phyloP scores from a whole-genome alignment of 2,888 invertebrate species.

The Drosophila nr. fundita region DNA sequence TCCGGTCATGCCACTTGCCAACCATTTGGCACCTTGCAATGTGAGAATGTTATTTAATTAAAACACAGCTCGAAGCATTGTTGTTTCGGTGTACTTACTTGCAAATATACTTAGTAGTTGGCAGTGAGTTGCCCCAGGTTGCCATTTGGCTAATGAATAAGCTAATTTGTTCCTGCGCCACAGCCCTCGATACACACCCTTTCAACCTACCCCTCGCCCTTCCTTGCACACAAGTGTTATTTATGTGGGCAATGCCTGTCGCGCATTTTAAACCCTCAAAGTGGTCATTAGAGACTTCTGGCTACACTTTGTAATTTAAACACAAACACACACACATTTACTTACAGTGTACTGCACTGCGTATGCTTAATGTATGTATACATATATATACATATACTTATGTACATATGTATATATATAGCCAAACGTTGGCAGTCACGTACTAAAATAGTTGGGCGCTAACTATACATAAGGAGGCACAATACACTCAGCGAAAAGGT shows the following conservation, averaged over 20 bases:
- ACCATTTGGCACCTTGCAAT: slow-evolving; percentile 71
- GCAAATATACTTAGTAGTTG: slow-evolving; percentile 19
- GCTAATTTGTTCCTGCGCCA: slow-evolving; percentile 72
- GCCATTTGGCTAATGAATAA: slow-evolving; percentile 81
- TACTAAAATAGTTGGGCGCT: slow-evolving; percentile 60
- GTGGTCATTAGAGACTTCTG: slow-evolving; percentile 79
- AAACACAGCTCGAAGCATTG: slow-evolving; percentile 45
- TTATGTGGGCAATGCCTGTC: slow-evolving; percentile 77
- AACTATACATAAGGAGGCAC: slow-evolving; percentile 12
- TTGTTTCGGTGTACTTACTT: slow-evolving; percentile 1
- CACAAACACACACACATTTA: slow-evolving; percentile 28
- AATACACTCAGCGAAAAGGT: slow-evolving; percentile 1
- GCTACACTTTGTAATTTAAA: slow-evolving; percentile 68
- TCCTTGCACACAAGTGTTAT: slow-evolving; percentile 50
- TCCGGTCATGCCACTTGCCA: slow-evolving; percentile 68
- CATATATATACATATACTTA: slow-evolving; percentile 50
- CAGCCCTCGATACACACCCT: slow-evolving; percentile 2
- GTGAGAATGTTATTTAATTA: slow-evolving; percentile 57
- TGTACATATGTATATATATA: slow-evolving; percentile 56
- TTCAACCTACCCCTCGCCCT: neutral
- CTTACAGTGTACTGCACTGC: slow-evolving; percentile 59
- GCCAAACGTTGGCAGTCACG: slow-evolving; percentile 56
- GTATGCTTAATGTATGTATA: slow-evolving; percentile 67
- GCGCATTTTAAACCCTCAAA: slow-evolving; percentile 80
- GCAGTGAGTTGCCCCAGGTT: slow-evolving; percentile 49